Evolutionary conservation across 2,888 invertebrate species (phyloP), one percentile per base, ranked within the genome.

Genomic region (Tipula vernalis): DNA sequence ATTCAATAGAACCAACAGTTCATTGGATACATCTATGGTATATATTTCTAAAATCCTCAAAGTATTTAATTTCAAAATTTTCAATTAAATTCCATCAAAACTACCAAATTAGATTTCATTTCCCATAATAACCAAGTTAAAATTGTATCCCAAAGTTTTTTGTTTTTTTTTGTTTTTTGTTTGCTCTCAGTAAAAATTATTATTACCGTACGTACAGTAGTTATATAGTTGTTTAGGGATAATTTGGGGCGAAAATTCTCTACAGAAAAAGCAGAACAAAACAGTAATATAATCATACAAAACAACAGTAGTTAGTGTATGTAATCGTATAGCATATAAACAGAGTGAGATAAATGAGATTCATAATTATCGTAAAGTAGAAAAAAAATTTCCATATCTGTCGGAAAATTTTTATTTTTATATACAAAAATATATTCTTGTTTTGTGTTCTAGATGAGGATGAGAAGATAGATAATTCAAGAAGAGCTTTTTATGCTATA

Each of bases 311-410:
- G 71, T 71, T 71, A 71, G 28, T 28, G n/a, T 28, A 10, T 28
- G n/a, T 28, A 10, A 0, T 28, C 28, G 28, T 71, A 10, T 71
- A 71, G 71, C 71, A 28, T 71, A 28, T 71, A 71, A 71, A 71
- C 71, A 18, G 71, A 28, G 71, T 71, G 71, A 71, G 28, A 71
- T 71, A 71, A 71, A 71, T 28, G 71, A 71, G 71, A 71, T 71
- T 71, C 71, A 71, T 71, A 71, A 71, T 71, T 71, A 71, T 71
- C 71, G 71, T 71, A 71, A 71, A 71, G 71, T 71, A 71, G 71
- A n/a, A 71, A 71, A 71, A 51, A 71, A 71, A 71, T 71, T 71
- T 71, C 28, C 71, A 28, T 71, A 71, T 71, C 71, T 71, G 71
- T 71, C 71, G 71, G 71, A 71, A 71, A 51, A 51, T 51, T 51